Evolutionary conservation across 2,888 invertebrate genomes (phyloP).

Genomic region (Hanleya hanleyi): DNA sequence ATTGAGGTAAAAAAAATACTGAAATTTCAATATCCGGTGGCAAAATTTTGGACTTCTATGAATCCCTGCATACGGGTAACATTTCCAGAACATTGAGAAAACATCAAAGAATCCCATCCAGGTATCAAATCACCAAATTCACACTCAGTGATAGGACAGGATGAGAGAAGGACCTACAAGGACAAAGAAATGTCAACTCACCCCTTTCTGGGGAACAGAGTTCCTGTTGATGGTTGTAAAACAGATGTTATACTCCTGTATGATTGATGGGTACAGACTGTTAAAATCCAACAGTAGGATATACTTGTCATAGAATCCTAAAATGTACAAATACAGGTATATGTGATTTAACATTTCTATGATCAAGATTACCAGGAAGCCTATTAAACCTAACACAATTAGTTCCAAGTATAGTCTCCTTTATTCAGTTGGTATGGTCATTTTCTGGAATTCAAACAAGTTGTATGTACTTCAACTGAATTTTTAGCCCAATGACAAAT

Average conservation of each 20-base stretch:
- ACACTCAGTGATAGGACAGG: too few species aligned
- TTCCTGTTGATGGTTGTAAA: slow-evolving; percentile 86
- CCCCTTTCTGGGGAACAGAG: too few species aligned
- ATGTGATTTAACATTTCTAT: neutral
- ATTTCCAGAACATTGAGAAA: too few species aligned
- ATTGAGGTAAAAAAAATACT: too few species aligned
- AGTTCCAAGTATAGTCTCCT: neutral
- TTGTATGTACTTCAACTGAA: neutral
- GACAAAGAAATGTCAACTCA: too few species aligned
- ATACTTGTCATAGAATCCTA: slow-evolving; percentile 92
- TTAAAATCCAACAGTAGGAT: slow-evolving; percentile 99
- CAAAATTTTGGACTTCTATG: too few species aligned
- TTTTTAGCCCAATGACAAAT: too few species aligned
- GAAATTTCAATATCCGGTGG: too few species aligned
- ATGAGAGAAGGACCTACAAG: too few species aligned
- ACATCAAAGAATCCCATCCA: too few species aligned
- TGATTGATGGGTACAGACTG: slow-evolving; percentile 98
- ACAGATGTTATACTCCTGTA: slow-evolving; percentile 99
- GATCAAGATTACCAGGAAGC: neutral
- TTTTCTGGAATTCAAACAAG: neutral
- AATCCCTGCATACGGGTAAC: too few species aligned
- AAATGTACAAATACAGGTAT: slow-evolving; percentile 22
- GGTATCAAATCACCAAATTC: too few species aligned
- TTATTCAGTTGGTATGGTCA: neutral
- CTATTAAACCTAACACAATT: neutral